Evolutionary conservation across 2,888 invertebrate species (phyloP).

Genomic region (Serripes groenlandicus): DNA sequence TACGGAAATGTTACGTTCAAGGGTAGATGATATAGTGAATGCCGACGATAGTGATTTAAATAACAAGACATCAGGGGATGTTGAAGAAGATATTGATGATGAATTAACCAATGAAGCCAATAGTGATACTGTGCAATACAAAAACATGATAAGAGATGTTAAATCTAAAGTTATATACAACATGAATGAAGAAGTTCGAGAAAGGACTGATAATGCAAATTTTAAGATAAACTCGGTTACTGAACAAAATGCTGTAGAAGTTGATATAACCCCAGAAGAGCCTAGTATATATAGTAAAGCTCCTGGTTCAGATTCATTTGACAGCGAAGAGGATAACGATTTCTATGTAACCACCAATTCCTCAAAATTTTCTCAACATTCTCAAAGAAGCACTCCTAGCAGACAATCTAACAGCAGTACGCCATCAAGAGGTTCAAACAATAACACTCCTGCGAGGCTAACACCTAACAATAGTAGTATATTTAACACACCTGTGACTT

Average conservation of each 20-base stretch:
- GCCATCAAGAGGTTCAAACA: conserved; percentile 36
- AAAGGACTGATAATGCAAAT: background rate
- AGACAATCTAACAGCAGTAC: conserved; percentile 30
- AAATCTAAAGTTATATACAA: conserved; percentile 14
- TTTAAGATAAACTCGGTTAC: background rate
- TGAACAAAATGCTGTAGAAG: background rate
- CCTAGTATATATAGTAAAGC: conserved; percentile 60
- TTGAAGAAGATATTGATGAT: conserved; percentile 14
- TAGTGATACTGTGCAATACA: conserved; percentile 17
- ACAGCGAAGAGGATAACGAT: conserved; percentile 15
- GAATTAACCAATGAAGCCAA: conserved; percentile 6
- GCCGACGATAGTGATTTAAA: conserved; percentile 6
- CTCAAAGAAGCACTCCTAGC: conserved; percentile 12
- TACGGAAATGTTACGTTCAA: conserved; percentile 48
- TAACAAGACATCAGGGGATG: background rate
- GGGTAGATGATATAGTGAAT: conserved; percentile 33
- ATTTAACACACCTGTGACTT: background rate
- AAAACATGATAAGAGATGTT: conserved; percentile 13
- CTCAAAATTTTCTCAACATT: conserved; percentile 19
- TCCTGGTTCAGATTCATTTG: conserved; percentile 28
- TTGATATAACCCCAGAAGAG: conserved; percentile 13
- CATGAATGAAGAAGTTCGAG: conserved; percentile 15
- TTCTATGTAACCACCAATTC: conserved; percentile 18
- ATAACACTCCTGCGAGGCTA: conserved; percentile 27
- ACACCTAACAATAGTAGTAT: conserved; percentile 1